Percentiles rank a stretch among this genome's conserved stretches.
phyloP scores from a whole-genome alignment of 2,888 invertebrate species.

The Hydriomena furcata region DNA sequence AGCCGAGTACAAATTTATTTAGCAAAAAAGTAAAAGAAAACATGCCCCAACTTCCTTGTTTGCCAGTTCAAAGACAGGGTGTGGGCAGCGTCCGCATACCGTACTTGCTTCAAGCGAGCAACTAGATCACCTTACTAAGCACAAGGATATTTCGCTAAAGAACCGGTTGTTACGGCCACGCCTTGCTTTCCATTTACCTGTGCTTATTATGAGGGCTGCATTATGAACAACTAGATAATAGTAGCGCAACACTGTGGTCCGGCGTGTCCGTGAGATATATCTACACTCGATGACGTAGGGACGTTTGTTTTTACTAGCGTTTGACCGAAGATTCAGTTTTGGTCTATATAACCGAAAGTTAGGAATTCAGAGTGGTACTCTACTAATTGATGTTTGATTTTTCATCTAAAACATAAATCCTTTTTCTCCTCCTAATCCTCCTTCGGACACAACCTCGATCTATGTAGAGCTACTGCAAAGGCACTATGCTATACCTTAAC shows the following conservation, averaged over 20 bases:
- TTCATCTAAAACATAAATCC: no score
- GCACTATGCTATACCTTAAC: background rate
- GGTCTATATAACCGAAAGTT: background rate
- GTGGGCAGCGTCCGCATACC: slow-evolving; percentile 77
- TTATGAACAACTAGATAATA: background rate
- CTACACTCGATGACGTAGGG: background rate
- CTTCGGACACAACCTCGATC: no score
- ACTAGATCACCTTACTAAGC: slow-evolving; percentile 77
- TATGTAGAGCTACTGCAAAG: background rate
- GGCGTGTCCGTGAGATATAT: slow-evolving; percentile 3
- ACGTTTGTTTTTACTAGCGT: no score
- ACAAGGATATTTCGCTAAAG: slow-evolving; percentile 70
- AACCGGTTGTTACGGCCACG: slow-evolving; percentile 70
- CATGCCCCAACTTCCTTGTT: slow-evolving; percentile 65
- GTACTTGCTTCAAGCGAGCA: slow-evolving; percentile 54
- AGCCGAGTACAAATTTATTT: background rate
- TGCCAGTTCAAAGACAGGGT: slow-evolving; percentile 52
- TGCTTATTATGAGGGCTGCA: slow-evolving; percentile 53
- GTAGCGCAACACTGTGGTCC: slow-evolving; percentile 3
- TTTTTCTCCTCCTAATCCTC: no score
- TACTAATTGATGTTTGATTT: no score
- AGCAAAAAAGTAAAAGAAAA: slow-evolving; percentile 42
- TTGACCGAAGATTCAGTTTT: background rate
- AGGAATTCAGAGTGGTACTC: no score
- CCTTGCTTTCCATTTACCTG: slow-evolving; percentile 76